phyloP scores from a whole-genome alignment of 2,113 vertebrate species.

The Ochotona princeps region DNA sequence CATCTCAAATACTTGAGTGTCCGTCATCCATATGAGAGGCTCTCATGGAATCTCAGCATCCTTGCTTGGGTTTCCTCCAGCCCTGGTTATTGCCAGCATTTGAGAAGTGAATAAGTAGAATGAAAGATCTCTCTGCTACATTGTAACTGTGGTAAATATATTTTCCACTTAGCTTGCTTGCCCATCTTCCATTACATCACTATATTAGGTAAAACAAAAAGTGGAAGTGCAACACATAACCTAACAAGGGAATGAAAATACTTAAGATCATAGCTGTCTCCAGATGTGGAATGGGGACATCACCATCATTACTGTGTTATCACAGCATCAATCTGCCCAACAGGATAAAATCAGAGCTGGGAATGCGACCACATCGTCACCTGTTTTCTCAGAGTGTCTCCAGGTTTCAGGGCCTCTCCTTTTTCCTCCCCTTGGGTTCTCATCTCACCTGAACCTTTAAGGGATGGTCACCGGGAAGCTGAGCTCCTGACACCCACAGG shows the following conservation, averaged over 20 bases:
- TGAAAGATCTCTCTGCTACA: too few relatives aligned
- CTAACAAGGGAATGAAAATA: background rate
- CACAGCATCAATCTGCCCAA: background rate
- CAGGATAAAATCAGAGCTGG: background rate
- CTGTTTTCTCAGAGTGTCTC: background rate
- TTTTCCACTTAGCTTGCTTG: background rate
- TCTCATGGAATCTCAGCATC: too few relatives aligned
- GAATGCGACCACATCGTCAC: background rate
- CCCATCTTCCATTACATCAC: background rate
- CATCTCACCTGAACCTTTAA: background rate
- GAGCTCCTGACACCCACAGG: background rate
- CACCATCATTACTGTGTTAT: accelerated
- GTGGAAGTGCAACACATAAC: background rate
- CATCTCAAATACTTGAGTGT: too few relatives aligned
- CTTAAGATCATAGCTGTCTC: background rate
- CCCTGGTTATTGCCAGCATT: too few relatives aligned
- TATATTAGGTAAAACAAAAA: slow-evolving; percentile 2
- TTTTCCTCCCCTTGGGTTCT: background rate
- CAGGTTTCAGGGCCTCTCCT: accelerated
- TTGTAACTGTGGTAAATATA: background rate
- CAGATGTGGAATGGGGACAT: background rate
- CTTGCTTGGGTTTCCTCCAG: too few relatives aligned
- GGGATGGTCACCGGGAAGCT: accelerated
- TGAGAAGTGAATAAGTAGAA: too few relatives aligned
- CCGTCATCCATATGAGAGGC: too few relatives aligned